phyloP scores from a whole-genome alignment of 2,797 vertebrate genomes.

The Alauda arvensis region DNA sequence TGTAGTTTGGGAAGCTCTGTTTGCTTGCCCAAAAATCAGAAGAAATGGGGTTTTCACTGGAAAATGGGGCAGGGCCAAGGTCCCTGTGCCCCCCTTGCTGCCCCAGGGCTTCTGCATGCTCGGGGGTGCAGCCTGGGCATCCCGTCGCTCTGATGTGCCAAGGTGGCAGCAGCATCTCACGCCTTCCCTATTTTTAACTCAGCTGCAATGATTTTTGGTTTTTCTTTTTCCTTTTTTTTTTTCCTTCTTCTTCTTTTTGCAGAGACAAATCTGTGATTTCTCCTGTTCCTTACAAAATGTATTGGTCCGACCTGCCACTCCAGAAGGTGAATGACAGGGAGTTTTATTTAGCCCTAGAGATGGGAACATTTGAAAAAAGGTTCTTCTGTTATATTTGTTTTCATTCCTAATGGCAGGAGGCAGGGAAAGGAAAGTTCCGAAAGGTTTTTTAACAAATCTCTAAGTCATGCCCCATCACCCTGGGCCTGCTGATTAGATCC shows the following conservation, averaged over 20 bases:
- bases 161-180: background rate
- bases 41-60: background rate
- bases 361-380: constrained; percentile 34
- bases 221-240: background rate
- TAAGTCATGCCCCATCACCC: constrained; percentile 52
- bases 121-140: background rate
- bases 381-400: constrained; percentile 55
- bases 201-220: background rate
- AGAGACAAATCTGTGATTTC: constrained; percentile 34
- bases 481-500: constrained; percentile 53
- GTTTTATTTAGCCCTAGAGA: constrained; percentile 66
- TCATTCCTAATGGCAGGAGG: constrained; percentile 64
- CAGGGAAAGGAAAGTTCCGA: constrained; percentile 59
- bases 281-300: background rate
- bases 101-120: fast-evolving
- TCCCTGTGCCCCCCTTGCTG: fast-evolving
- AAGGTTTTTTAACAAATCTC: constrained; percentile 56
- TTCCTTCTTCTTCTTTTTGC: background rate
- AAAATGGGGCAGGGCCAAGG: fast-evolving
- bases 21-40: background rate
- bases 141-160: fast-evolving
- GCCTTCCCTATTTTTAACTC: constrained; percentile 1
- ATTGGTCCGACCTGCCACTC: constrained; percentile 45
- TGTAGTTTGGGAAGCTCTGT: background rate
- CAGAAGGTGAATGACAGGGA: constrained; percentile 68